phyloP scores from a whole-genome alignment of 2,888 invertebrate species.

The Beris chalybata region DNA sequence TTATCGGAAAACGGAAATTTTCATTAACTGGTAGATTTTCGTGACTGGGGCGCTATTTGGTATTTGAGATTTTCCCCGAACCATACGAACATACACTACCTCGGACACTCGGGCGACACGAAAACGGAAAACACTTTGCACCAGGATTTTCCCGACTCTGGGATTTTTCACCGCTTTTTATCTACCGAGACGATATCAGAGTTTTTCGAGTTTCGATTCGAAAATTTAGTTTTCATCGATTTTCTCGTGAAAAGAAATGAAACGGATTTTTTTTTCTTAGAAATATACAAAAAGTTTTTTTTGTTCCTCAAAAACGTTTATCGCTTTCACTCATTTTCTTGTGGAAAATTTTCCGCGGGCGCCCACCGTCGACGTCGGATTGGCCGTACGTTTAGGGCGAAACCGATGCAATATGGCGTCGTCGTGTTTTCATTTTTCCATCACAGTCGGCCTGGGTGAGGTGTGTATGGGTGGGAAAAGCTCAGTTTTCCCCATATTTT shows the following conservation, averaged over 20 bases:
- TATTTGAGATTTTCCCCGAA: not conserved
- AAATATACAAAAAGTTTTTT: not conserved
- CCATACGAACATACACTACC: not conserved
- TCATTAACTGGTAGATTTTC: not conserved
- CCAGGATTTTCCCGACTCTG: not conserved
- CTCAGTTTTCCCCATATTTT: conserved; percentile 25
- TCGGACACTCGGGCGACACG: not conserved
- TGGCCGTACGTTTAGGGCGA: conserved; percentile 40
- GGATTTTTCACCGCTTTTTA: not conserved
- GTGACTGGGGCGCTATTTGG: not conserved
- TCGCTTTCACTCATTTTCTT: conserved; percentile 27
- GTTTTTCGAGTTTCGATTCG: not conserved
- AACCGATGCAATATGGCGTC: conserved; percentile 40
- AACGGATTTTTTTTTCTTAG: not conserved
- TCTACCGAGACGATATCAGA: not conserved
- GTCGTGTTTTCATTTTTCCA: conserved; percentile 37
- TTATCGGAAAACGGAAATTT: too few species aligned
- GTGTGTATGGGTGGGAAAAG: conserved; percentile 18
- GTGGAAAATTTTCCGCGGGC: conserved; percentile 36
- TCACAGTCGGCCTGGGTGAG: not conserved
- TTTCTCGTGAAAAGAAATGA: not conserved
- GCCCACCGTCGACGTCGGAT: conserved; percentile 39
- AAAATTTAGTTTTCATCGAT: conserved; percentile 3
- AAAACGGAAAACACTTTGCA: not conserved
- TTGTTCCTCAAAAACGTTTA: conserved; percentile 1